Conservation (phyloP, 2,113 vertebrate genomes). For the Acanthisitta chloris region DNA sequence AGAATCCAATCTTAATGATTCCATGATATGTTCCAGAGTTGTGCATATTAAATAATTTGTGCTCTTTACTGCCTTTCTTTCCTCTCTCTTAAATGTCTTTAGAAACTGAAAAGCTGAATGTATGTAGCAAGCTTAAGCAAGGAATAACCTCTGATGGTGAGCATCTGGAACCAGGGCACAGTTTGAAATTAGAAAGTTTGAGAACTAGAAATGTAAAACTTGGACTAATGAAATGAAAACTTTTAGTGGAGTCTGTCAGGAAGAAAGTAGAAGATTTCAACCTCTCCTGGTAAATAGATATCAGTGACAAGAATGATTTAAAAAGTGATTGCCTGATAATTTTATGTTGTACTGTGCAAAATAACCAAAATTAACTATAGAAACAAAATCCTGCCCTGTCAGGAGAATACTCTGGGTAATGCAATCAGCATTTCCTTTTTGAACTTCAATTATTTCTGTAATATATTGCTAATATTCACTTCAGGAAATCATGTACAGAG, state of each 20-base stretch:
- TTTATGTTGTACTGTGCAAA: neutral
- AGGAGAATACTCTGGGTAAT: neutral
- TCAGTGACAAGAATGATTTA: neutral
- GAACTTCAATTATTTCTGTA: neutral
- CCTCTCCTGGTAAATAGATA: neutral
- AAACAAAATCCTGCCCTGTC: neutral
- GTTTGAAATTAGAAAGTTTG: neutral
- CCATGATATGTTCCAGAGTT: neutral
- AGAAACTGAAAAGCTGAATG: neutral
- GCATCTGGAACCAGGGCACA: fast-evolving
- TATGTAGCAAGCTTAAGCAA: neutral
- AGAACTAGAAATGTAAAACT: neutral
- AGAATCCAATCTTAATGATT: neutral
- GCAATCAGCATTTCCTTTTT: neutral
- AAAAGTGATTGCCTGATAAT: neutral
- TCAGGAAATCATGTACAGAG: neutral
- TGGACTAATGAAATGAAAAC: neutral
- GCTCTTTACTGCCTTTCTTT: neutral
- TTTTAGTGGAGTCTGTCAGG: neutral
- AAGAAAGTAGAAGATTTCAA: neutral
- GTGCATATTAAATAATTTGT: neutral
- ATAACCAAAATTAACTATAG: neutral
- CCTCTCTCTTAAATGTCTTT: neutral
- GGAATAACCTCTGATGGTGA: neutral
- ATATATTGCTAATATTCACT: neutral